Conservation (phyloP, 2,113 vertebrate species). For the Lynx canadensis region DNA sequence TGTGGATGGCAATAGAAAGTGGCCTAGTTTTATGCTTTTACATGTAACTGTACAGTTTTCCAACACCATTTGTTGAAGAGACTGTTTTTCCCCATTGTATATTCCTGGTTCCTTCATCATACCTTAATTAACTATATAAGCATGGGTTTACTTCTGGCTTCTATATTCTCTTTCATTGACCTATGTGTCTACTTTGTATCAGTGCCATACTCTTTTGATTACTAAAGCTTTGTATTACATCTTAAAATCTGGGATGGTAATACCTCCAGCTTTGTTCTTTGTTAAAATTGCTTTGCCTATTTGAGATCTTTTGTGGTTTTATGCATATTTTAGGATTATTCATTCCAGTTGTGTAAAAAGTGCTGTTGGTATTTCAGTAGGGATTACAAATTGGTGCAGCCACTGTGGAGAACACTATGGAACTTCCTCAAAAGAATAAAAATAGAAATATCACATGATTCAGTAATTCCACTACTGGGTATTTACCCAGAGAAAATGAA, state of each 20-base stretch:
- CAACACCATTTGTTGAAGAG: background rate
- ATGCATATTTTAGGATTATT: background rate
- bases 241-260: background rate
- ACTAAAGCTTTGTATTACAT: background rate
- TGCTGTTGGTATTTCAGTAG: background rate
- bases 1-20: background rate
- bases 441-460: background rate
- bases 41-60: background rate
- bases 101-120: background rate
- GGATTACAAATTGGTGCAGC: background rate
- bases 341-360: background rate
- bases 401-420: background rate
- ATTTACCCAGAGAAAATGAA: background rate
- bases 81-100: background rate
- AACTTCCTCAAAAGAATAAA: background rate
- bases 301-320: background rate
- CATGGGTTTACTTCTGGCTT: background rate
- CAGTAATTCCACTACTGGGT: background rate
- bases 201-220: background rate
- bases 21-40: background rate
- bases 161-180: background rate
- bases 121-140: background rate
- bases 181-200: background rate
- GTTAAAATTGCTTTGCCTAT: background rate
- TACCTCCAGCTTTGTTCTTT: background rate